Base-by-base conservation (phyloP, 2,797 vertebrate genomes). In the Crenuchus spilurus region DNA sequence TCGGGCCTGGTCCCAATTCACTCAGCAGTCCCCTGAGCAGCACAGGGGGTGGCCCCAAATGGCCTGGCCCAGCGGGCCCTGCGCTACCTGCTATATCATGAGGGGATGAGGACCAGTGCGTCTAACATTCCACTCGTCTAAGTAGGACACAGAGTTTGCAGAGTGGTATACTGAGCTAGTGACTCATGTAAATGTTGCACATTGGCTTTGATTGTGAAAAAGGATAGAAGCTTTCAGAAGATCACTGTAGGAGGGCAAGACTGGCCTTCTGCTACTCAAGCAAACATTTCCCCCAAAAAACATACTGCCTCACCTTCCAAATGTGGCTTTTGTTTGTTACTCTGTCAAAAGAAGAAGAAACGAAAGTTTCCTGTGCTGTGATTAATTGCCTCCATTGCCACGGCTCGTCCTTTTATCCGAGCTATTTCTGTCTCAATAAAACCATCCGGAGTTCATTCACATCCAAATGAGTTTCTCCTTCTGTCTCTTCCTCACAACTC, bases 1-100 rank as follows among this genome's bases (percentile, higher is more conserved):
- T 75, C 75, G 61, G 76, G 87, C 80, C 82, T 58, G 33, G 65
- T 80, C 79, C 77, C 70, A 75, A 70, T 77, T 84, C 78, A 73
- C 58, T 77, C 80, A 30, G 44, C 58, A 7, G 48, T 80, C 75
- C 74, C 72, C 39, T 31, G 76, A 78, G 75, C 14, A 62, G 68
- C n/a, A 80, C 57, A 42, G 37, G 20, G 72, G 41, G 58, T 69
- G 48, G 49, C 58, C 44, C 49, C 52, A 39, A 24, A 65, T 66
- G 60, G 76, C 68, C 72, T 66, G 20, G 70, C 81, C 76, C 74
- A 61, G 44, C 24, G 73, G 30, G 55, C 74, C 51, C 61, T 68
- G 26, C 61, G 26, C 20, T 57, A 67, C 73, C 62, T 60, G 41
- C 20, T 71, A 65, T 54, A 68, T 61, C 4, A 14, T 35, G 51